phyloP scores from a whole-genome alignment of 2,888 invertebrate species.

The Diogma glabrata region DNA sequence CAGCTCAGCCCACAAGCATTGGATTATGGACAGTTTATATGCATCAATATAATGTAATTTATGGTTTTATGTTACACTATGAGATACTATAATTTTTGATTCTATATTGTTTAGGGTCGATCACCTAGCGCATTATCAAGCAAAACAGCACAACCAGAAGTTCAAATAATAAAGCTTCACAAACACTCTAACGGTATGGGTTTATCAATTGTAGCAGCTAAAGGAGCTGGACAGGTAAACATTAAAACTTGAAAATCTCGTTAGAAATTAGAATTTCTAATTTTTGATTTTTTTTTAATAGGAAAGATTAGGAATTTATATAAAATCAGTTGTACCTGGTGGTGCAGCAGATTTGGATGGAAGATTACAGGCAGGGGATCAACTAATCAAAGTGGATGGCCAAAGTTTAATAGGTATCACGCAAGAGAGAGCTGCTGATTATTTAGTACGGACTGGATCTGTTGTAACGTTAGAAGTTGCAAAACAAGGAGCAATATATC shows the following conservation, averaged over 20 bases:
- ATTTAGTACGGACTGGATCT: constrained; percentile 86
- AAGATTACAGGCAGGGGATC: constrained; percentile 91
- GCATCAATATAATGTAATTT: constrained; percentile 47
- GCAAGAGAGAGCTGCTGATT: constrained; percentile 87
- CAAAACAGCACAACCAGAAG: constrained; percentile 53
- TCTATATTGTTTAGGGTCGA: constrained; percentile 37
- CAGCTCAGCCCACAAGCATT: constrained; percentile 79
- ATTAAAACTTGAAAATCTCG: background rate
- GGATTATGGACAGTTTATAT: constrained; percentile 96
- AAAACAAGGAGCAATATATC: constrained; percentile 94
- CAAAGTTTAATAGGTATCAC: constrained; percentile 83
- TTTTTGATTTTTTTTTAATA: background rate
- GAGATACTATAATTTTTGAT: constrained; percentile 3
- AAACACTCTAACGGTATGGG: constrained; percentile 97
- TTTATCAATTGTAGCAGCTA: constrained; percentile 95
- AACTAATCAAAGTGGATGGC: constrained; percentile 91
- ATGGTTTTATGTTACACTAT: background rate
- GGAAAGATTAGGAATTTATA: constrained; percentile 88
- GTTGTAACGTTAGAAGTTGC: constrained; percentile 92
- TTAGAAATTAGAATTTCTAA: background rate
- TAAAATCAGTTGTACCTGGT: constrained; percentile 94
- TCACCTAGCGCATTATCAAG: constrained; percentile 57
- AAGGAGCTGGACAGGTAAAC: constrained; percentile 58
- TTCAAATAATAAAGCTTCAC: constrained; percentile 77
- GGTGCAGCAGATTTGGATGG: constrained; percentile 91